These are phyloP conservation scores for Hyperoplus immaculatus DNA, from an alignment of 2,797 vertebrate genomes.

Conservation along the genomic window DNA sequence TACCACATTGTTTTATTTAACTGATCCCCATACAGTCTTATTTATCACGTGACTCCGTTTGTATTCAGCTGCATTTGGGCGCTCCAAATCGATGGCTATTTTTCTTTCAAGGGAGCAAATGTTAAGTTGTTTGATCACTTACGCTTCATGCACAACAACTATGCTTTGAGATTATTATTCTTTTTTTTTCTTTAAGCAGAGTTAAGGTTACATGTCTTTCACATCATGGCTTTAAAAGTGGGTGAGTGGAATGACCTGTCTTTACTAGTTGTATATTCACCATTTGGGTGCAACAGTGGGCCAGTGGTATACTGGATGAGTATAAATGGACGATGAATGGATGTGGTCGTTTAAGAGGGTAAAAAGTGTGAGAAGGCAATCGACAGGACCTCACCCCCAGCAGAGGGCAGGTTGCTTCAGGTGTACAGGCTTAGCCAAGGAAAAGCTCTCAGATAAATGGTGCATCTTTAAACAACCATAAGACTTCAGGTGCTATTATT, in stretches of 20 bases:
- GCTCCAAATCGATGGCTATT: constrained; percentile 37
- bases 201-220: constrained; percentile 41
- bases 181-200: constrained; percentile 31
- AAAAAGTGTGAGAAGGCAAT: constrained; percentile 73
- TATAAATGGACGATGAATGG: constrained; percentile 43
- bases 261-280: constrained; percentile 50
- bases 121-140: constrained; percentile 43
- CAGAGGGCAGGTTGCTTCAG: constrained; percentile 62
- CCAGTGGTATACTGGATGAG: constrained; percentile 24
- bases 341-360: constrained; percentile 32
- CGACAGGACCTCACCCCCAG: constrained; percentile 63
- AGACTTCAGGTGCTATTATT: constrained; percentile 88
- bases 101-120: constrained; percentile 38
- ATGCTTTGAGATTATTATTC: constrained; percentile 27
- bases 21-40: constrained; percentile 52
- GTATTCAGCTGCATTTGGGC: constrained; percentile 48
- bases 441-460: constrained; percentile 60
- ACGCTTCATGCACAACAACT: constrained; percentile 59
- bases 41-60: constrained; percentile 44
- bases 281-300: constrained; percentile 28
- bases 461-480: constrained; percentile 77
- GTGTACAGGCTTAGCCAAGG: constrained; percentile 49
- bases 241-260: constrained; percentile 37
- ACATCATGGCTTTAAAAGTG: constrained; percentile 30
- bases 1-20: constrained; percentile 36